Conservation (phyloP, 1,140 invertebrate genomes). For the Capitella teleta region DNA sequence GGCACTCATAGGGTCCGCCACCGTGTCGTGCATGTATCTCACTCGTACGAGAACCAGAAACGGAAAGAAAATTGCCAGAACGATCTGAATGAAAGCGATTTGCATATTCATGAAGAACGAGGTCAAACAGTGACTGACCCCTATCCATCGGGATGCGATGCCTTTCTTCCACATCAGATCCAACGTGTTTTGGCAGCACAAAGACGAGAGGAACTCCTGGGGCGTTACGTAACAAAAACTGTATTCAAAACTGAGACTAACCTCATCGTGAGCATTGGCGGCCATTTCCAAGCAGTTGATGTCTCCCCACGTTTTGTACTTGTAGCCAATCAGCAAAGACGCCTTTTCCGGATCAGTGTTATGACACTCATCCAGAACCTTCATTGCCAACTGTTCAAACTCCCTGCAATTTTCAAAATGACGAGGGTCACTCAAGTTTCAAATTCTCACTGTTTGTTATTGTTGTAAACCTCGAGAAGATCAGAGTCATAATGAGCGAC, state of each 20-base stretch:
- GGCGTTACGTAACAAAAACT: not conserved
- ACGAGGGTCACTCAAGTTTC: too few species aligned
- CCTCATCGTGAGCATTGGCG: slow-evolving; percentile 23
- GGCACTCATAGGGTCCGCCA: not conserved
- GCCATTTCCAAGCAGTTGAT: slow-evolving; percentile 33
- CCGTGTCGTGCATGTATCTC: not conserved
- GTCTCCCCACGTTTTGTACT: slow-evolving; percentile 27
- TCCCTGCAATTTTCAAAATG: too few species aligned
- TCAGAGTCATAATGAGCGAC: slow-evolving; percentile 18
- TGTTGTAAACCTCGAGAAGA: slow-evolving; percentile 13
- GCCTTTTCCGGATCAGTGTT: slow-evolving; percentile 27
- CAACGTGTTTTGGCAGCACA: slow-evolving; percentile 25
- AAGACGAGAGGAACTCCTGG: slow-evolving; percentile 28
- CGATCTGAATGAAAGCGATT: not conserved
- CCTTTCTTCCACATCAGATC: slow-evolving; percentile 27
- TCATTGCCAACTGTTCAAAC: slow-evolving; percentile 30
- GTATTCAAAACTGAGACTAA: slow-evolving; percentile 2
- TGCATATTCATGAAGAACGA: too few species aligned
- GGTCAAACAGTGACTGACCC: slow-evolving; percentile 19
- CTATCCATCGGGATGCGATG: slow-evolving; percentile 19
- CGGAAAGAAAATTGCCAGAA: slow-evolving; percentile 4
- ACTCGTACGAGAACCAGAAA: not conserved
- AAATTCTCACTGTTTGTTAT: slow-evolving; percentile 19
- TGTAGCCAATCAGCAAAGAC: slow-evolving; percentile 26
- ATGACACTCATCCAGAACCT: slow-evolving; percentile 31